A percentile compares a stretch with the other conserved stretches of the same genome.
Conservation (phyloP, 2,888 invertebrate species). For the Phasia obesa region DNA sequence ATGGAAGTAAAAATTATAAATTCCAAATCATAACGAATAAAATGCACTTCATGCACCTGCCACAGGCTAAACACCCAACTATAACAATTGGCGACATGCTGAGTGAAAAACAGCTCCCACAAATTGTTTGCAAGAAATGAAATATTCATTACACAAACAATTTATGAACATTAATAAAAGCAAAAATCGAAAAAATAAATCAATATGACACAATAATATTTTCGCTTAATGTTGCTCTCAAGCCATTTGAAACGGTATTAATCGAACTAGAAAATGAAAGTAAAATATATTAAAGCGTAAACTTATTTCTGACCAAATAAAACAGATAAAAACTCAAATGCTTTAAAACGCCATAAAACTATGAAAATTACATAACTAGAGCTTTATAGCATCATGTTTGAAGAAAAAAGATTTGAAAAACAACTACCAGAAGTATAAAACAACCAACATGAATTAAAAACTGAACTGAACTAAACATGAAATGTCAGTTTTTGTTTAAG, state of each 20-base stretch:
- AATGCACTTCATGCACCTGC: conserved; percentile 13
- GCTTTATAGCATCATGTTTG: conserved; percentile 57
- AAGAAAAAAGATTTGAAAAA: conserved; percentile 6
- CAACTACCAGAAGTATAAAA: conserved; percentile 20
- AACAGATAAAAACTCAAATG: conserved; percentile 11
- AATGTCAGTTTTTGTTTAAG: conserved; percentile 51
- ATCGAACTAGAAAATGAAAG: conserved; percentile 44
- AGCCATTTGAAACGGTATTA: conserved; percentile 18
- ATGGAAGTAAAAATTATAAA: neutral
- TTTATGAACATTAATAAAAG: neutral
- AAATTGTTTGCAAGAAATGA: conserved; percentile 1
- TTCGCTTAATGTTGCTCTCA: neutral
- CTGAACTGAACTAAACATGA: conserved; percentile 55
- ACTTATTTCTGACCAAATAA: conserved; percentile 24
- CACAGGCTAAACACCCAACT: neutral
- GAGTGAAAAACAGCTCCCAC: conserved; percentile 29
- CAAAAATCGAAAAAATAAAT: conserved; percentile 1
- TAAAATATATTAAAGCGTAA: conserved; percentile 4
- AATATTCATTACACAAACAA: conserved; percentile 4
- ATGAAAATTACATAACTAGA: conserved; percentile 57
- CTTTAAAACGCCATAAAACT: conserved; percentile 46
- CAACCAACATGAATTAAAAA: conserved; percentile 42
- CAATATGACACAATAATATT: neutral
- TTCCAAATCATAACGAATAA: neutral
- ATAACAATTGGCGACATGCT: conserved; percentile 19